phyloP scores from a whole-genome alignment of 2,113 vertebrate species.

The Thalassarche chlororhynchos region DNA sequence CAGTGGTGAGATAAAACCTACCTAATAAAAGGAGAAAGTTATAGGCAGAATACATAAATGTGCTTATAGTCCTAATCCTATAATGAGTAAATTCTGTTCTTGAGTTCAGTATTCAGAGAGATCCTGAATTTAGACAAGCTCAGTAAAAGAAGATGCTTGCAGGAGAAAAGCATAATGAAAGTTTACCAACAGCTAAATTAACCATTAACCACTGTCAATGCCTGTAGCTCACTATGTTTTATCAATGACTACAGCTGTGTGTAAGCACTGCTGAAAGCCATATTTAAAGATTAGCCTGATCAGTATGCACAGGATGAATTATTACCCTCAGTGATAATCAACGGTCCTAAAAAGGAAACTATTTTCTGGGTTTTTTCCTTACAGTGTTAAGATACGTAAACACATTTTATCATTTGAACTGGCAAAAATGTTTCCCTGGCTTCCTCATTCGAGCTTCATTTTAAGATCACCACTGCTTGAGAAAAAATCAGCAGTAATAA shows the following conservation, averaged over 20 bases:
- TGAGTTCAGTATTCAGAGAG: not conserved
- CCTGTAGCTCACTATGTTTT: slow-evolving; percentile 30
- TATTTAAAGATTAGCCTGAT: slow-evolving; percentile 43
- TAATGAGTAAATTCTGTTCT: not conserved
- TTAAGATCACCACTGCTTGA: not conserved
- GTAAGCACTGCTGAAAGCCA: not conserved
- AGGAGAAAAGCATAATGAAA: slow-evolving; percentile 49
- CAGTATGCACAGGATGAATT: slow-evolving; percentile 56
- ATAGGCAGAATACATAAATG: not conserved
- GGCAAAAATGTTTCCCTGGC: not conserved
- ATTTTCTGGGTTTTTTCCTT: not conserved
- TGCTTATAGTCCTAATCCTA: not conserved
- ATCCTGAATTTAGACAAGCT: not conserved
- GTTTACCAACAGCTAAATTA: slow-evolving; percentile 68
- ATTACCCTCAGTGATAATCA: slow-evolving; percentile 31
- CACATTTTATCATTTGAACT: not conserved
- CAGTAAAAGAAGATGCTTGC: slow-evolving; percentile 11
- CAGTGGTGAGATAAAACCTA: not conserved
- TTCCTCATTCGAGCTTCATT: not conserved
- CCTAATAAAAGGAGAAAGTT: not conserved
- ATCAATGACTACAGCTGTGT: slow-evolving; percentile 61
- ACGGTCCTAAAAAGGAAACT: not conserved
- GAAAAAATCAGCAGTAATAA: not conserved
- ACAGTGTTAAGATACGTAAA: not conserved
- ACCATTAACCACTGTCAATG: slow-evolving; percentile 56